phyloP scores from a whole-genome alignment of 2,888 invertebrate genomes.

The Pristionchus arcanus region DNA sequence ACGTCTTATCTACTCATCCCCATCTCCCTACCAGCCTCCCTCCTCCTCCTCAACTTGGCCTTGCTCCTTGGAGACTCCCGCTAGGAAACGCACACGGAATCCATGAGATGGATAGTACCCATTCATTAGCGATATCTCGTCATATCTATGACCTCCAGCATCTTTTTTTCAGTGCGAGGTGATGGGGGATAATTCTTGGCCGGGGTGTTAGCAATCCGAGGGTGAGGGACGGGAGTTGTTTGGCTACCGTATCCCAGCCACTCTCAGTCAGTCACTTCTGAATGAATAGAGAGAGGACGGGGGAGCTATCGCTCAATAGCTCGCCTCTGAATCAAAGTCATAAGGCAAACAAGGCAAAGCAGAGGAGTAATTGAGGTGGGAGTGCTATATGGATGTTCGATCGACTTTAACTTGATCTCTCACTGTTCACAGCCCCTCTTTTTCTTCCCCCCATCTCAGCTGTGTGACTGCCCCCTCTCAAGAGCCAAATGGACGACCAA shows the following conservation, averaged over 20 bases:
- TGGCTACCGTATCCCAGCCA: constrained; percentile 28
- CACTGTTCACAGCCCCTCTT: neutral
- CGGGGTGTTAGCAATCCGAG: neutral
- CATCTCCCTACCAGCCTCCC: constrained; percentile 47
- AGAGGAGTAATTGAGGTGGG: constrained; percentile 36
- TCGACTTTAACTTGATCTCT: constrained; percentile 31
- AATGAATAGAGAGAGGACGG: constrained; percentile 10
- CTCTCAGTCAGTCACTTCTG: constrained; percentile 19
- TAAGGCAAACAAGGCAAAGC: neutral
- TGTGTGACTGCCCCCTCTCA: constrained; percentile 15
- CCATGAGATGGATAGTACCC: constrained; percentile 1
- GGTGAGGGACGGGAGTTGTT: neutral
- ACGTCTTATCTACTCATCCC: constrained; percentile 56
- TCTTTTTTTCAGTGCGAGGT: neutral
- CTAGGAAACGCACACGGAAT: constrained; percentile 1
- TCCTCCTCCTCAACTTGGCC: constrained; percentile 5
- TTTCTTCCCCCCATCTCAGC: neutral
- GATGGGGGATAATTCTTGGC: neutral
- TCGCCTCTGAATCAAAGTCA: constrained; percentile 36
- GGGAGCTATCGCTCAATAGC: constrained; percentile 42
- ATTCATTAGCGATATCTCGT: constrained; percentile 47
- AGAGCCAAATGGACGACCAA: constrained; percentile 33
- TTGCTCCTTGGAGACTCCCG: neutral
- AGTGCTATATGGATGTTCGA: constrained; percentile 22
- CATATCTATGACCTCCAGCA: constrained; percentile 28